phyloP scores from a whole-genome alignment of 1,140 invertebrate genomes.

The Ips typographus region DNA sequence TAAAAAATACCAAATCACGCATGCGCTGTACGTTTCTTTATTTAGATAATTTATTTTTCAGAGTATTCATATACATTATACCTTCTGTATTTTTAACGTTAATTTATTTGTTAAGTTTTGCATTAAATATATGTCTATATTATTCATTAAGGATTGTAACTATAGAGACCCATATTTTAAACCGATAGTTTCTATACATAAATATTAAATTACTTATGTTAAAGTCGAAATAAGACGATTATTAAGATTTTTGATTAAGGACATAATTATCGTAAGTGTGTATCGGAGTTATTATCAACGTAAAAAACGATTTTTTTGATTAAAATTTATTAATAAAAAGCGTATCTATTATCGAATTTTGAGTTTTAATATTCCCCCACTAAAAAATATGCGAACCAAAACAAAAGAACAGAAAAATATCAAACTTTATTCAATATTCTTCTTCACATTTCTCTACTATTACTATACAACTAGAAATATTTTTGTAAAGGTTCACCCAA shows the following conservation, averaged over 20 bases:
- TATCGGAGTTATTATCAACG: conserved; percentile 29
- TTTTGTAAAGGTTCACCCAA: conserved; percentile 82
- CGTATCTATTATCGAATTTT: conserved; percentile 29
- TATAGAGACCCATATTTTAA: conserved; percentile 27
- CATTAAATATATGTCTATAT: conserved; percentile 26
- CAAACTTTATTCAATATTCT: no score
- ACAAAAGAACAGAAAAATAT: no score
- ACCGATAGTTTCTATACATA: conserved; percentile 20
- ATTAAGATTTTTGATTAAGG: conserved; percentile 25
- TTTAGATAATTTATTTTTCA: conserved; percentile 47
- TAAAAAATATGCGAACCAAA: no score
- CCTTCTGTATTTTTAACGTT: conserved; percentile 36
- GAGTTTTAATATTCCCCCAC: no score
- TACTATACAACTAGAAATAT: conserved; percentile 64
- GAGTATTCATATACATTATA: conserved; percentile 48
- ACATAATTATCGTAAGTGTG: conserved; percentile 25
- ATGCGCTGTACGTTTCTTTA: conserved; percentile 22
- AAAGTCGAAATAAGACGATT: conserved; percentile 11
- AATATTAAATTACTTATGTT: conserved; percentile 21
- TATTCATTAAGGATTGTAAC: conserved; percentile 6
- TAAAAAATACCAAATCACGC: conserved; percentile 25
- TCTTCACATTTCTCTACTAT: no score
- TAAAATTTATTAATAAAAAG: conserved; percentile 34
- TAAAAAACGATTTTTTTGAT: conserved; percentile 33
- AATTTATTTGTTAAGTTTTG: conserved; percentile 39